Base-by-base conservation (phyloP, 1,140 invertebrate genomes). In the Drosophila orosa region DNA sequence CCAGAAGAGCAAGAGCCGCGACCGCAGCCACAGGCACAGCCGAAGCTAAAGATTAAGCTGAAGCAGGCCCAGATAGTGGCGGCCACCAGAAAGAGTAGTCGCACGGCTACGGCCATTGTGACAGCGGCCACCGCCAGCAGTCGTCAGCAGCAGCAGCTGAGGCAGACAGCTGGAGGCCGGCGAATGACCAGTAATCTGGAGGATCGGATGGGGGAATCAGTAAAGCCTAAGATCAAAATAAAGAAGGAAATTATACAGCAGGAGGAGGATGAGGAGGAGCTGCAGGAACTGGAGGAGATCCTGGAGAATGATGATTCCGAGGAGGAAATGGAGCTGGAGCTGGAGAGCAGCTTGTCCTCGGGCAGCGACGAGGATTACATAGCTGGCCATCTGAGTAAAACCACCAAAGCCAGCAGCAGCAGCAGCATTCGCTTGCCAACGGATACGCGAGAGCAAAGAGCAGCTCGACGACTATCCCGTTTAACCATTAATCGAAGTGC, bases 121-220 rank as follows among this genome's bases (percentile, higher is more conserved):
- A 90, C 90, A 12, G 85, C 85, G 35, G 90, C 90, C 55, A 91
- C 90, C 0, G 85, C 90, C 2, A 91, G 90, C 66, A 91, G 83
- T 35, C 90, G 90, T 48, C 78, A 73, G 73, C 69, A 91, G 27
- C 59, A 90, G 54, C 75, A 73, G 65, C 50, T 63, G 66, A 77
- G 58, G 52, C 77, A 59, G 59, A 90, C 69, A 50, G 24, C 24
- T 9, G 52, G 50, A 54, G 50, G 59, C 8, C 60, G 60, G 74
- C 35, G 66, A 29, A 31, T 52, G 45, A 39, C 61, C 27, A 60
- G 50, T 52, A 76, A 81, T 85, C 63, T 87, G 91, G 91, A 92
- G 91, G 91, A 92, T 92, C 47, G 91, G 90, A 86, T 91, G 91
- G 91, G 91, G 91, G 91, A 91, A 39, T 22, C 33, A 69, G 44